A percentile compares a stretch with the other conserved stretches of the same genome.
Conservation (phyloP, 2,797 vertebrate species). For the Bradypodion pumilum region DNA sequence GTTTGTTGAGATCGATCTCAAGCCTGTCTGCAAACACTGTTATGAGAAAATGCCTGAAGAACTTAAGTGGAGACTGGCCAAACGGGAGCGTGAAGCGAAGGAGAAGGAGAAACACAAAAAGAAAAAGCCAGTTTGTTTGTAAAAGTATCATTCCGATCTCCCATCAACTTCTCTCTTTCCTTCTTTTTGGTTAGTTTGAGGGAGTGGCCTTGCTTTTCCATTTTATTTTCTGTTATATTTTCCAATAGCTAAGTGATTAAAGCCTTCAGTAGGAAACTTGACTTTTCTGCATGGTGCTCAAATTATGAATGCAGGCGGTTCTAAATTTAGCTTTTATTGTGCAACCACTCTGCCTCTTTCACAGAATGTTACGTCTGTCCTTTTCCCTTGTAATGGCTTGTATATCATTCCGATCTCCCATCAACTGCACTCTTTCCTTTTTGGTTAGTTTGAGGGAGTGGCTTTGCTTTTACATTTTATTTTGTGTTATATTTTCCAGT, state of each 20-base stretch:
- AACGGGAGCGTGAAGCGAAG: slow-evolving; percentile 89
- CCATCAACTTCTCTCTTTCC: slow-evolving; percentile 65
- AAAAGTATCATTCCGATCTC: slow-evolving; percentile 76
- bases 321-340: background rate
- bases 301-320: no score
- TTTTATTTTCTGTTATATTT: slow-evolving; percentile 24
- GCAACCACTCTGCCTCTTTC: background rate
- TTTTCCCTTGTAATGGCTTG: background rate
- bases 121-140: slow-evolving; percentile 93
- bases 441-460: slow-evolving; percentile 83
- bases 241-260: no score
- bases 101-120: slow-evolving; percentile 90
- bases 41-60: slow-evolving; percentile 96
- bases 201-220: slow-evolving; percentile 41
- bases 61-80: slow-evolving; percentile 92
- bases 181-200: slow-evolving; percentile 84
- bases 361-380: background rate
- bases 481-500: background rate
- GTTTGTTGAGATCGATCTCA: slow-evolving; percentile 98
- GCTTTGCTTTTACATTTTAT: slow-evolving; percentile 40
- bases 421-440: slow-evolving; percentile 68
- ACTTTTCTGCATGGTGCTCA: background rate
- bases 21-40: slow-evolving; percentile 98
- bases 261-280: background rate
- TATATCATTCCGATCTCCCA: slow-evolving; percentile 69